phyloP scores from a whole-genome alignment of 2,797 vertebrate species.

The Artibeus lituratus region DNA sequence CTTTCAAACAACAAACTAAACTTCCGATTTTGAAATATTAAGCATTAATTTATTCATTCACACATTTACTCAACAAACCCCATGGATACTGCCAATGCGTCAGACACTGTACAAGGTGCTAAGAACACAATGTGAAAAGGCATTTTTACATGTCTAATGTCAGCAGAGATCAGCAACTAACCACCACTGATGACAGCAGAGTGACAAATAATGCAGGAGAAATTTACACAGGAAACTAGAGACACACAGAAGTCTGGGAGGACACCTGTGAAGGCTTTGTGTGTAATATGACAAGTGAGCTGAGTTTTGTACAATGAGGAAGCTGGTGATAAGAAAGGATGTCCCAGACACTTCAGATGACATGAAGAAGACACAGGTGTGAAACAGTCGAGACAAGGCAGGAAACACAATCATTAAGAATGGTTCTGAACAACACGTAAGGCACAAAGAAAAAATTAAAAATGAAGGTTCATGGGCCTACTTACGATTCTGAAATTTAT shows the following conservation, averaged over 20 bases:
- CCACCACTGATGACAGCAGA: background rate
- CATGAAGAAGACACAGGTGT: background rate
- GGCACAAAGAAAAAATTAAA: background rate
- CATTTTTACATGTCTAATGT: background rate
- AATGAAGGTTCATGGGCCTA: background rate
- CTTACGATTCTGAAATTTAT: background rate
- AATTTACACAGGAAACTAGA: background rate
- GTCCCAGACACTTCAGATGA: background rate
- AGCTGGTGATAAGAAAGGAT: background rate
- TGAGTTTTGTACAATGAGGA: background rate
- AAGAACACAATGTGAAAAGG: background rate
- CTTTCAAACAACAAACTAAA: constrained; percentile 17
- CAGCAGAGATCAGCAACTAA: background rate
- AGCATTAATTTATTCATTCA: background rate
- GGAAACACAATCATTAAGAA: background rate
- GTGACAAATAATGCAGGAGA: background rate
- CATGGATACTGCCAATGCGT: background rate
- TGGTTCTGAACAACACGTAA: background rate
- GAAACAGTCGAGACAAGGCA: background rate
- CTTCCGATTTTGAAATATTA: background rate
- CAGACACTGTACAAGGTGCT: background rate
- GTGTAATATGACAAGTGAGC: background rate
- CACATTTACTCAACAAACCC: background rate
- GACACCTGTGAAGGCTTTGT: background rate
- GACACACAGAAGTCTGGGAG: background rate